A percentile compares a stretch with the other conserved stretches of the same genome.
Conservation (phyloP, 2,797 vertebrate genomes). For the Mormyrus proboscirostris region DNA sequence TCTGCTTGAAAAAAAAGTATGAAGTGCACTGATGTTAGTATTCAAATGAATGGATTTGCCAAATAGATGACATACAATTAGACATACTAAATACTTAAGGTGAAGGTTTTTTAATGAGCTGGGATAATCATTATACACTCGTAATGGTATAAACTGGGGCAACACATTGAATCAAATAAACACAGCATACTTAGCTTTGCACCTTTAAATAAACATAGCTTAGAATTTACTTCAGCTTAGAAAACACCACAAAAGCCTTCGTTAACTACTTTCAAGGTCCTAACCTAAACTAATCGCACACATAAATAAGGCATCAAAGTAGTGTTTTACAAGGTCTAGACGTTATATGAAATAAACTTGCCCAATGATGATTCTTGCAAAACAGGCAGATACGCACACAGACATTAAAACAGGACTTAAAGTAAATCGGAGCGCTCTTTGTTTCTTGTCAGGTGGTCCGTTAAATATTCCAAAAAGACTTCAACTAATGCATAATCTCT, state of each 20-base stretch:
- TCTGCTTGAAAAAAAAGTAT: neutral
- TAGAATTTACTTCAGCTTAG: neutral
- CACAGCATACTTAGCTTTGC: neutral
- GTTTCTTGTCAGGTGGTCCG: conserved; percentile 32
- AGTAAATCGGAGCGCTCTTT: conserved; percentile 10
- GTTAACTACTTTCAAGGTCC: neutral
- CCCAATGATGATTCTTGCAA: neutral
- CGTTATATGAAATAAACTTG: neutral
- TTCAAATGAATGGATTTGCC: neutral
- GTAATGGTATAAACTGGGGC: neutral
- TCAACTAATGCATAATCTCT: conserved; percentile 49
- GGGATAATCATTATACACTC: neutral
- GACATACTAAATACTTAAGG: neutral
- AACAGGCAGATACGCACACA: neutral
- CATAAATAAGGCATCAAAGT: neutral
- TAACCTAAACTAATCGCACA: neutral
- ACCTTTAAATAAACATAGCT: neutral
- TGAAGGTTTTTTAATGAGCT: neutral
- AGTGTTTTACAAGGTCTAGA: neutral
- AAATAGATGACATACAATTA: neutral
- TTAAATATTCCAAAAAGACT: conserved; percentile 49
- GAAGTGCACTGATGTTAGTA: neutral
- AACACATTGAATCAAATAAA: neutral
- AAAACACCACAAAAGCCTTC: neutral
- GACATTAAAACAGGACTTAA: neutral